Conservation (phyloP, 2,888 invertebrate species). For the Oeneis ivallda region DNA sequence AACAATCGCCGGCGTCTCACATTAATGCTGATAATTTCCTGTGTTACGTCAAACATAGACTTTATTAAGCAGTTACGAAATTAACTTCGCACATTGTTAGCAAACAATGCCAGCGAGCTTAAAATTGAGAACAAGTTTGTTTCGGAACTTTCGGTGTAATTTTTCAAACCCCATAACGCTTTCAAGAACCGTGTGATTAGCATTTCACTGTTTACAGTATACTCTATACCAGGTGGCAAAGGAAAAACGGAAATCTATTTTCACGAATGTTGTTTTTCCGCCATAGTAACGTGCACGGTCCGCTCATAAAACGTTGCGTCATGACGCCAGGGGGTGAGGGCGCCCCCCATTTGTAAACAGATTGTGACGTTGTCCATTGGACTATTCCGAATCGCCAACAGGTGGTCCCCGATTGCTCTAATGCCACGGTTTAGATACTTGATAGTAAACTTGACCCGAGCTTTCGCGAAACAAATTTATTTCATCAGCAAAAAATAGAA, state of each 20-base stretch:
- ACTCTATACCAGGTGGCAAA: constrained; percentile 55
- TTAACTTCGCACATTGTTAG: constrained; percentile 8
- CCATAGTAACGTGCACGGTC: constrained; percentile 70
- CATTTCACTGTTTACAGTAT: constrained; percentile 40
- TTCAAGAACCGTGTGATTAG: background rate
- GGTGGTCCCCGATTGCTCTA: constrained; percentile 56
- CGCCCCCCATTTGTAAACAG: constrained; percentile 76
- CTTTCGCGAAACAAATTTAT: constrained; percentile 1
- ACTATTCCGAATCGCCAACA: constrained; percentile 69
- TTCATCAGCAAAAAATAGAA: constrained; percentile 19
- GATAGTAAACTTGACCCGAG: constrained; percentile 46
- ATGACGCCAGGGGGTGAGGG: constrained; percentile 61
- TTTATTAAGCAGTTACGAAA: constrained; percentile 22
- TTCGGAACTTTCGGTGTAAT: constrained; percentile 6
- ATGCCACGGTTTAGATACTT: constrained; percentile 30
- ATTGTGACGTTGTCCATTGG: constrained; percentile 71
- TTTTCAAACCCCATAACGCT: background rate
- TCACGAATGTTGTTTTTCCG: constrained; percentile 75
- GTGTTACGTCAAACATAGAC: constrained; percentile 40
- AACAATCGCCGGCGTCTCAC: constrained; percentile 41
- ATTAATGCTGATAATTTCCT: constrained; percentile 52
- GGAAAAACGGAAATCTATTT: constrained; percentile 75
- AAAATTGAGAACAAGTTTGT: constrained; percentile 7
- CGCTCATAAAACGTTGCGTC: constrained; percentile 66
- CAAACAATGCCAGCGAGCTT: background rate